Evolutionary conservation across 2,797 vertebrate species (phyloP).

Genomic region (Typhlichthys subterraneus): DNA sequence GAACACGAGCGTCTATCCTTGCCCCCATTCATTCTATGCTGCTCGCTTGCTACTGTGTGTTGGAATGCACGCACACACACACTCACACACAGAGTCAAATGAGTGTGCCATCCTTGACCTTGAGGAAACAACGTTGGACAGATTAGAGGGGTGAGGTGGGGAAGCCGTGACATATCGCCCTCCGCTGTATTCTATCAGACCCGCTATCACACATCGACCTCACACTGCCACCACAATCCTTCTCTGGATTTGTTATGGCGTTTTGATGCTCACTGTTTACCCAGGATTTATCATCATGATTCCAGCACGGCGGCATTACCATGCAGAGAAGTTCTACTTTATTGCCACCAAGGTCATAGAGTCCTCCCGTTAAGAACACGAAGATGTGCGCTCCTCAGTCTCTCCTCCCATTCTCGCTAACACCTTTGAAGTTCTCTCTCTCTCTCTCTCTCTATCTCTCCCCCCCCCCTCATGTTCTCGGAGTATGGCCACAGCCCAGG

Average conservation of each 20-base stretch:
- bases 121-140: conserved; percentile 28
- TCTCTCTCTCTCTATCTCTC: background rate
- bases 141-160: conserved; percentile 32
- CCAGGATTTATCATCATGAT: conserved; percentile 62
- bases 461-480: background rate
- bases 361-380: conserved; percentile 28
- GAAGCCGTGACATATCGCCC: conserved; percentile 37
- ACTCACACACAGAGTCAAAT: background rate
- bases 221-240: conserved; percentile 31
- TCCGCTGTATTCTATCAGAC: conserved; percentile 41
- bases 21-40: conserved; percentile 19
- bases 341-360: conserved; percentile 58
- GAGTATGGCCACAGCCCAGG: conserved; percentile 24
- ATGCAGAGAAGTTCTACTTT: conserved; percentile 41
- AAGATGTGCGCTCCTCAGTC: background rate
- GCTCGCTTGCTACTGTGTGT: conserved; percentile 23
- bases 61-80: conserved; percentile 6
- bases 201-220: conserved; percentile 43
- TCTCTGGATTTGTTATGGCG: conserved; percentile 42
- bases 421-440: conserved; percentile 14
- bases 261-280: conserved; percentile 56
- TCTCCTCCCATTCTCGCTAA: conserved; percentile 10
- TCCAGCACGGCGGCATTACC: conserved; percentile 47
- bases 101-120: conserved; percentile 48
- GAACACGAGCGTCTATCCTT: conserved; percentile 1